These are phyloP conservation scores for Natrix natrix DNA, from an alignment of 2,797 vertebrate genomes.

Conservation along the genomic window DNA sequence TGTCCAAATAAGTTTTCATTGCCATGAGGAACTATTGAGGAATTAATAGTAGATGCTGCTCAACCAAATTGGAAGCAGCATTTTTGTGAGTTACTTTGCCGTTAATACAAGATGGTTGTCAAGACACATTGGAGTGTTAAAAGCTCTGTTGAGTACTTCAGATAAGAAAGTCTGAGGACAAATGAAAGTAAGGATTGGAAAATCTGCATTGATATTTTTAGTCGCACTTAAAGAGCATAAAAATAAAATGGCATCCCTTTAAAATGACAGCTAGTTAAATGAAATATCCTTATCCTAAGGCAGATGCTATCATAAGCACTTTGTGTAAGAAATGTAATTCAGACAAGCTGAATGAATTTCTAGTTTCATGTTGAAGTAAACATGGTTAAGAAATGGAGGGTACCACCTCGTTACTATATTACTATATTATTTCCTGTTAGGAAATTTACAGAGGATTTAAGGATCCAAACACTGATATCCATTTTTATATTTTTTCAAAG, in stretches of 20 bases:
- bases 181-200: conserved; percentile 44
- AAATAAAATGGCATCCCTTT: neutral
- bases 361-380: neutral
- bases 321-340: neutral
- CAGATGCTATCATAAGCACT: neutral
- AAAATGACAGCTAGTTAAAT: fast-evolving
- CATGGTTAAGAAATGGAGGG: neutral
- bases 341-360: neutral
- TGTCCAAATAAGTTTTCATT: neutral
- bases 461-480: neutral
- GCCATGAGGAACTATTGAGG: neutral
- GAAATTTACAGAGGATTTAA: neutral
- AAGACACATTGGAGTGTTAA: conserved; percentile 37
- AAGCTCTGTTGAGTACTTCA: conserved; percentile 26
- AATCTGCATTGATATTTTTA: conserved; percentile 46
- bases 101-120: neutral
- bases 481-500: neutral
- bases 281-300: neutral
- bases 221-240: conserved; percentile 17
- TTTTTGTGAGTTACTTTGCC: neutral
- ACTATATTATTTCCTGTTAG: neutral
- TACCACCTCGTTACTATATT: neutral
- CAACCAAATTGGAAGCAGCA: neutral
- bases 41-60: neutral
- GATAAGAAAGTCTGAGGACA: conserved; percentile 47